Percentiles rank a stretch among this genome's conserved stretches.
Evolutionary conservation across 2,888 invertebrate genomes (phyloP).

Genomic region (Pteria penguin): DNA sequence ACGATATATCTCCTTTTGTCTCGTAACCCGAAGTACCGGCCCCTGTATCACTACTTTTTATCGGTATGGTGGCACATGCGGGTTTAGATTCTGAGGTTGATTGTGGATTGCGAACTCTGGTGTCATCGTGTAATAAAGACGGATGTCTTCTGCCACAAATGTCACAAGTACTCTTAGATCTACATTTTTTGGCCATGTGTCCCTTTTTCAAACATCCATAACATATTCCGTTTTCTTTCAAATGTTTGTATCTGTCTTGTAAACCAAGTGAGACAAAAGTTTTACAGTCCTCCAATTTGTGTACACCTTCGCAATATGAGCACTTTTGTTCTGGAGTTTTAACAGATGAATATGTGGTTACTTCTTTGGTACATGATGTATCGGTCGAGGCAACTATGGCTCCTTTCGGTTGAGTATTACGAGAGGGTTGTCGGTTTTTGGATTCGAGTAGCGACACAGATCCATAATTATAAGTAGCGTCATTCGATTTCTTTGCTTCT

Average conservation of each 20-base stretch:
- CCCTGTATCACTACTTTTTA: conserved; percentile 5
- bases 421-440: neutral
- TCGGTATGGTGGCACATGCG: neutral
- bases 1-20: neutral
- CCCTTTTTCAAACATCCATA: conserved; percentile 22
- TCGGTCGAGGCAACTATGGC: neutral
- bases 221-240: neutral
- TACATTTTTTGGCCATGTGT: conserved; percentile 20
- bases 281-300: conserved; percentile 19
- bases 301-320: conserved; percentile 1
- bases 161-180: neutral
- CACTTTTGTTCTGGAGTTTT: neutral
- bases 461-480: conserved; percentile 24
- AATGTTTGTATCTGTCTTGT: conserved; percentile 8
- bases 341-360: neutral
- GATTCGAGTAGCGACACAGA: neutral
- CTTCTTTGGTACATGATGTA: neutral
- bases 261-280: neutral
- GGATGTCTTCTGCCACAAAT: conserved; percentile 19
- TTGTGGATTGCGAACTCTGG: neutral
- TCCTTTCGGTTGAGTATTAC: neutral
- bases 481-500: conserved; percentile 34
- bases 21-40: conserved; percentile 7
- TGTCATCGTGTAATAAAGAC: conserved; percentile 10
- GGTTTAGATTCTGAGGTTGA: neutral